Percentiles rank a stretch among this genome's conserved stretches.
Evolutionary conservation across 2,797 vertebrate genomes (phyloP).

Genomic region (Rhynchotus rufescens): DNA sequence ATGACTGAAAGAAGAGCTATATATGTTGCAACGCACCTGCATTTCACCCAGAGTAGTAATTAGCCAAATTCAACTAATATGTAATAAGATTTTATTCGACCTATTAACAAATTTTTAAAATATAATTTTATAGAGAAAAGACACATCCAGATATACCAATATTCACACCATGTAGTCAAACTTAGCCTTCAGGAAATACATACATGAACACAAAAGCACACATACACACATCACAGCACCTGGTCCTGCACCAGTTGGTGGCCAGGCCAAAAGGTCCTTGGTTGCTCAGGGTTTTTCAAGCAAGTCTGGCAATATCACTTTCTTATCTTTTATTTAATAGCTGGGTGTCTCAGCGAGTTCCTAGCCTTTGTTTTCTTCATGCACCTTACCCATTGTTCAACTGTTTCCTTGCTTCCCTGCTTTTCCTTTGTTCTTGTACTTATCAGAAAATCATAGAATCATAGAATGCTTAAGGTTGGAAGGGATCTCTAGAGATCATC

Average conservation of each 20-base stretch:
- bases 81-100: background rate
- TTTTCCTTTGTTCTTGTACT: background rate
- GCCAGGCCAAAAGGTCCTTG: background rate
- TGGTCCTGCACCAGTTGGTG: background rate
- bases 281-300: background rate
- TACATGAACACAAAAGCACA: background rate
- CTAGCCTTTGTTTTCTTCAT: background rate
- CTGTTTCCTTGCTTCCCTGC: background rate
- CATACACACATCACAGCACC: background rate
- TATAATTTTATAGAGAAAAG: background rate
- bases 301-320: fast-evolving
- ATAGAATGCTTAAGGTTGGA: too few species aligned
- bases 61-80: background rate
- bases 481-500: too few species aligned
- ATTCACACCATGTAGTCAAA: background rate
- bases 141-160: background rate
- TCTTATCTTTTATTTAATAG: background rate
- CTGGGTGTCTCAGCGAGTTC: fast-evolving
- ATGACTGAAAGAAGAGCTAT: background rate
- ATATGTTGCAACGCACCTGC: background rate
- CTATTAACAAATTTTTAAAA: background rate
- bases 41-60: background rate
- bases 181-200: background rate
- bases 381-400: background rate
- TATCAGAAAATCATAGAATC: background rate